Base-by-base conservation (phyloP, 92 coral and sea anemone species). In the Umimayanthus chanpuru region DNA sequence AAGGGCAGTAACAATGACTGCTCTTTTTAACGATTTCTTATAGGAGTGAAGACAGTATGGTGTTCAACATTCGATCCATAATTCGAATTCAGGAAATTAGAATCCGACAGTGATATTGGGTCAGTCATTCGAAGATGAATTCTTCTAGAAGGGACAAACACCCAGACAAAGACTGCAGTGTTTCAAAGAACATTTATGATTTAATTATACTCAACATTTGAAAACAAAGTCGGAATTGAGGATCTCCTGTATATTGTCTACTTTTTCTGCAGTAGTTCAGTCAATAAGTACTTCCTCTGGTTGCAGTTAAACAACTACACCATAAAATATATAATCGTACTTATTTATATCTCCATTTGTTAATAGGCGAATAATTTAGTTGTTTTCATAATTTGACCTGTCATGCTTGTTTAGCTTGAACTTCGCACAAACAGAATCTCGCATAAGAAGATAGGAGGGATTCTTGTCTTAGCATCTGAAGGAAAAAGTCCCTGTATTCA, bases 331-430 rank as follows among this genome's bases (percentile, higher is more conserved):
- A 32, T 55, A 38, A 83, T 49, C 41, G 43, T 50, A 68, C 47
- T 38, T 68, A 55, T 72, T 68, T n/a, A n/a, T 68, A 72, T 67
- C 77, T 72, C 65, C 25, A 53, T 41, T 26, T 32, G 76, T 73
- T 83, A 68, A 83, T 71, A 78, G 87, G 64, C 78, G 65, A 83
- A 83, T 71, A 20, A 68, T 73, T 56, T 53, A 53, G 58, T 61
- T 61, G n/a, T 44, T 11, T 83, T 83, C 40, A 70, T 29, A 73
- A 44, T 28, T 11, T 39, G 40, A 81, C 65, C 76, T 67, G 74
- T 66, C 11, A 56, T 21, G 64, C 58, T 56, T 80, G 71, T 80
- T 15, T 6, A 80, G 30, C 36, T 78, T 7, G 32, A 78, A 78
- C 32, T 49, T 80, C 15, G 32, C 11, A 56, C 4, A 49, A 80